Conservation (phyloP, 2,797 vertebrate genomes). For the Menidia menidia region DNA sequence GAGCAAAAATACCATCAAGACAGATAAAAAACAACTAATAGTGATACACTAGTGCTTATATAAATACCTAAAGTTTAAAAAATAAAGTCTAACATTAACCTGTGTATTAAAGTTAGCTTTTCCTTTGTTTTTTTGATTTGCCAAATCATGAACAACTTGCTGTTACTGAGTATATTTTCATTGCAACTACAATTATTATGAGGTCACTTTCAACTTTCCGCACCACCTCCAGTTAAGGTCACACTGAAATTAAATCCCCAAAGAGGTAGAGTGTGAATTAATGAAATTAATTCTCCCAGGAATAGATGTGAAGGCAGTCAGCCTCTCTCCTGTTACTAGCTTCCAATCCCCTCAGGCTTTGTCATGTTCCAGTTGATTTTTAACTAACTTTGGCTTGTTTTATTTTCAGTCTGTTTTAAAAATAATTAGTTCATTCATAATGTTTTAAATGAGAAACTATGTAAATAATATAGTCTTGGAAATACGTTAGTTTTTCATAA, state of each 20-base stretch:
- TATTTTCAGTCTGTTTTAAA: not conserved
- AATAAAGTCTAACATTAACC: too few species aligned
- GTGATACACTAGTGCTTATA: too few species aligned
- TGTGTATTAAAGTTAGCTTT: too few species aligned
- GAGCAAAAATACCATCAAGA: too few species aligned
- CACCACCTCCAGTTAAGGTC: not conserved
- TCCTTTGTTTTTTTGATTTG: too few species aligned
- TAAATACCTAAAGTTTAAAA: too few species aligned
- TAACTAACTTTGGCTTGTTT: not conserved
- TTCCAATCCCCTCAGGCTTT: not conserved
- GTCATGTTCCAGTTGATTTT: not conserved
- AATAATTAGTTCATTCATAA: not conserved
- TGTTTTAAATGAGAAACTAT: too few species aligned
- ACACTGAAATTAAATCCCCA: not conserved
- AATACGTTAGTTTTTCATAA: too few species aligned
- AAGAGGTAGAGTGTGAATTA: not conserved
- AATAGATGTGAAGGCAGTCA: not conserved
- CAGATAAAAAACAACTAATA: too few species aligned
- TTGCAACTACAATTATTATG: not conserved
- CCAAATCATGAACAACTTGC: too few species aligned
- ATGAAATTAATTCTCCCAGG: not conserved
- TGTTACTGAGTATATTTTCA: too few species aligned
- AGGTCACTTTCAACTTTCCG: not conserved
- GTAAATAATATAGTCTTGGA: too few species aligned
- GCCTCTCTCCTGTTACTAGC: conserved; percentile 3